phyloP scores from a whole-genome alignment of 2,797 vertebrate species.

The Sebastiscus tertius region DNA sequence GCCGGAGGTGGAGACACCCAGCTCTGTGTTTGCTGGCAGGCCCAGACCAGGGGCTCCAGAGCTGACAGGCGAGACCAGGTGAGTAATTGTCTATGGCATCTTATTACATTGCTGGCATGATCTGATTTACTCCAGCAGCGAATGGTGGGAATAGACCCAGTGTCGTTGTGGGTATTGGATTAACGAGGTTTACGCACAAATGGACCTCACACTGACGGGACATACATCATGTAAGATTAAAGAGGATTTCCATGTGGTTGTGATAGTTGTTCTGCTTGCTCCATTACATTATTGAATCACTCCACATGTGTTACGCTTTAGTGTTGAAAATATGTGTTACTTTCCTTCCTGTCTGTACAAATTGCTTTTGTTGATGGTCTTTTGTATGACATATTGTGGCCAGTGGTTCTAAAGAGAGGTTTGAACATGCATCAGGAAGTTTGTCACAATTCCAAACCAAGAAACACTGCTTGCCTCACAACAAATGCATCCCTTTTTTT shows the following conservation, averaged over 20 bases:
- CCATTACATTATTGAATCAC: constrained; percentile 43
- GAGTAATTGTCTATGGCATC: constrained; percentile 76
- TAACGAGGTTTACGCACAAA: constrained; percentile 70
- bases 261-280: constrained; percentile 46
- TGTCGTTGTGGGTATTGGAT: constrained; percentile 65
- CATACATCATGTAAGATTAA: constrained; percentile 66
- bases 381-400: constrained; percentile 4
- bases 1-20: constrained; percentile 61
- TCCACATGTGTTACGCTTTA: background rate
- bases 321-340: constrained; percentile 6
- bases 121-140: constrained; percentile 73
- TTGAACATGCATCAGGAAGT: background rate
- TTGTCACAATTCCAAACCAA: background rate
- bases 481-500: background rate
- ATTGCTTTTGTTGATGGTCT: background rate
- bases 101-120: constrained; percentile 73
- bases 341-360: background rate
- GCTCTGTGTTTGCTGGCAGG: constrained; percentile 59
- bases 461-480: background rate
- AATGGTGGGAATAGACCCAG: constrained; percentile 68
- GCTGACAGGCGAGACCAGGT: constrained; percentile 74
- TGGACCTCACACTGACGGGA: constrained; percentile 59
- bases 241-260: constrained; percentile 49
- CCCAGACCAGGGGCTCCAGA: constrained; percentile 66
- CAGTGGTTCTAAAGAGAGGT: background rate